These are phyloP conservation scores for Ceratitis capitata DNA, from an alignment of 1,140 invertebrate genomes.

Conservation along the genomic window DNA sequence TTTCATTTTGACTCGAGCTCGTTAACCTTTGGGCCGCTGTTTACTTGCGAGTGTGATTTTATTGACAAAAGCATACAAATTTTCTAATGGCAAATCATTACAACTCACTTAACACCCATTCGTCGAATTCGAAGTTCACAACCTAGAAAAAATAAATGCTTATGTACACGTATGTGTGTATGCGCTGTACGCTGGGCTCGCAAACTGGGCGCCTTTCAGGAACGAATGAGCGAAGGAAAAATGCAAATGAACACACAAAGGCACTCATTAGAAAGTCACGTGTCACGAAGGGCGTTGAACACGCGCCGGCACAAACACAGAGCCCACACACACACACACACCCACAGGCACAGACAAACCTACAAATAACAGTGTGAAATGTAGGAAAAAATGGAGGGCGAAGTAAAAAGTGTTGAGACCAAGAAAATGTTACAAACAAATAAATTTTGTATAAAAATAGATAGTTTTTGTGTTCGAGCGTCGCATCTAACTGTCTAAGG, in stretches of 20 bases:
- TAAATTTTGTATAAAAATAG: conserved; percentile 32
- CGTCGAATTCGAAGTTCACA: neutral
- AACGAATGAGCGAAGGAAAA: neutral
- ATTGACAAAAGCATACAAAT: neutral
- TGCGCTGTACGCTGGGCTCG: neutral
- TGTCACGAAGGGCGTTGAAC: conserved; percentile 8
- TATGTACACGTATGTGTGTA: neutral
- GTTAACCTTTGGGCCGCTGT: neutral
- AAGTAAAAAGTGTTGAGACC: neutral
- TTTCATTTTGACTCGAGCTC: neutral
- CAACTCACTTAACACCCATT: conserved; percentile 18
- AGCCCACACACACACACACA: neutral
- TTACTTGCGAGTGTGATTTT: neutral
- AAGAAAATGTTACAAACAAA: neutral
- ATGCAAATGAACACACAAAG: conserved; percentile 30
- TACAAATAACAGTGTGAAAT: neutral
- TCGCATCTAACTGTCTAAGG: too few relatives aligned
- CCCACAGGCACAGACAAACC: neutral
- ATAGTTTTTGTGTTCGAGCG: neutral
- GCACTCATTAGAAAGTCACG: conserved; percentile 25
- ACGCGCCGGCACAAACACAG: neutral
- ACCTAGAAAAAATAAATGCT: neutral
- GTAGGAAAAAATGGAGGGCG: neutral
- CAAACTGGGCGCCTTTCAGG: neutral
- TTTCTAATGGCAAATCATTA: conserved; percentile 30